A percentile compares a stretch with the other conserved stretches of the same genome.
Conservation (phyloP, 1,140 invertebrate genomes). For the Ephestia elutella region DNA sequence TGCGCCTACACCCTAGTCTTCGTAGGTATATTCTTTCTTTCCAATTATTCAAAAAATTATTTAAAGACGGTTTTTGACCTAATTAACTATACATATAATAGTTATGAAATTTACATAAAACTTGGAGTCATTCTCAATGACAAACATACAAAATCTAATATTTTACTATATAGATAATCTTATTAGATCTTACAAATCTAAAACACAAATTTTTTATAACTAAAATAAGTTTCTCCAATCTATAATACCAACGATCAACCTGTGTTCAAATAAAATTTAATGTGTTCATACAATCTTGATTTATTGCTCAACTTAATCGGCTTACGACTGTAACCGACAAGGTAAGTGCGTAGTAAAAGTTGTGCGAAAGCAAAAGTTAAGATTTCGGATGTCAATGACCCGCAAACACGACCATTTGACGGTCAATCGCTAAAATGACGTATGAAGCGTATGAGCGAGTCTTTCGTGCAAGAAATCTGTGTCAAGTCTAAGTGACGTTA, state of each 20-base stretch:
- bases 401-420: slow-evolving; percentile 15
- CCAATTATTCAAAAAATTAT: too few relatives aligned
- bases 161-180: too few relatives aligned
- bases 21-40: too few relatives aligned
- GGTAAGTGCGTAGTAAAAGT: slow-evolving; percentile 18
- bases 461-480: not conserved
- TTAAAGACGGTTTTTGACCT: too few relatives aligned
- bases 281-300: not conserved
- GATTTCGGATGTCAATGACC: slow-evolving; percentile 27
- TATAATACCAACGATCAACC: not conserved
- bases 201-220: not conserved
- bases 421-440: slow-evolving; percentile 15
- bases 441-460: not conserved
- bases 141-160: too few relatives aligned
- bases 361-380: slow-evolving; percentile 33
- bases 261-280: not conserved
- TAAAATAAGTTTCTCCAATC: slow-evolving; percentile 7
- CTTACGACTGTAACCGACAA: not conserved
- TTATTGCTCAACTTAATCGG: slow-evolving; percentile 1
- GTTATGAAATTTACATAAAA: too few relatives aligned
- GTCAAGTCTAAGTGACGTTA: slow-evolving; percentile 3
- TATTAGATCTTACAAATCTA: too few relatives aligned
- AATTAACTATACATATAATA: too few relatives aligned
- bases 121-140: too few relatives aligned
- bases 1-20: too few relatives aligned